phyloP scores from a whole-genome alignment of 1,140 invertebrate genomes.

The Neocloeon triangulifer region DNA sequence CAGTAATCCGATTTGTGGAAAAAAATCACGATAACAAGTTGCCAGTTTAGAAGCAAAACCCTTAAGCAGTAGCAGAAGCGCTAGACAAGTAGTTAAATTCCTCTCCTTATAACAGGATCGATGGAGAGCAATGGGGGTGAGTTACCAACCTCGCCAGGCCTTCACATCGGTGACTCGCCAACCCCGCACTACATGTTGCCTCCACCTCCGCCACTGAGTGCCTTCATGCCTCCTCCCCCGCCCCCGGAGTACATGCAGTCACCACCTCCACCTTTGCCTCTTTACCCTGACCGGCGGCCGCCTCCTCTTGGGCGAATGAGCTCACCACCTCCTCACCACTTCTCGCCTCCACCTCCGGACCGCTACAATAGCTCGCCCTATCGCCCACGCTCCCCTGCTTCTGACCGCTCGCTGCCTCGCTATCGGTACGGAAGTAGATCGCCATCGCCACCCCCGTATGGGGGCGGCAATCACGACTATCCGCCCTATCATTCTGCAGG shows the following conservation, averaged over 20 bases:
- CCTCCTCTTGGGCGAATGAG: conserved; percentile 35
- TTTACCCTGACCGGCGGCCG: conserved; percentile 30
- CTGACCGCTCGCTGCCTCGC: conserved; percentile 10
- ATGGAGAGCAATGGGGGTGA: conserved; percentile 16
- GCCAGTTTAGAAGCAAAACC: too few relatives aligned
- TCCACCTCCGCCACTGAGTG: conserved; percentile 14
- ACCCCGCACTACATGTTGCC: conserved; percentile 13
- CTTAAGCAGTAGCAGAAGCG: too few relatives aligned
- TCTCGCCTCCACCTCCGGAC: not conserved
- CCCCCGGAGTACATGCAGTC: too few relatives aligned
- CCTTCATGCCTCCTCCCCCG: conserved; percentile 19
- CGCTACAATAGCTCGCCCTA: not conserved
- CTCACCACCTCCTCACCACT: conserved; percentile 27
- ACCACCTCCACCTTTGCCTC: too few relatives aligned
- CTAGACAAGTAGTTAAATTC: too few relatives aligned
- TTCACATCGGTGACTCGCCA: conserved; percentile 12
- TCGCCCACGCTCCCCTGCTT: conserved; percentile 4
- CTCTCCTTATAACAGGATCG: conserved; percentile 4
- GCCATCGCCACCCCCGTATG: conserved; percentile 12
- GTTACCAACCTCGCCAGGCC: conserved; percentile 11
- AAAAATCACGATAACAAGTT: too few relatives aligned
- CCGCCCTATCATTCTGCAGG: conserved; percentile 14
- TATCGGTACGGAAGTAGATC: conserved; percentile 12
- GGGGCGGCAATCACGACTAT: conserved; percentile 15
- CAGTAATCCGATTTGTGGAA: too few relatives aligned